These are phyloP conservation scores for Drepana arcuata DNA, from an alignment of 1,140 invertebrate species.

Conservation along the genomic window DNA sequence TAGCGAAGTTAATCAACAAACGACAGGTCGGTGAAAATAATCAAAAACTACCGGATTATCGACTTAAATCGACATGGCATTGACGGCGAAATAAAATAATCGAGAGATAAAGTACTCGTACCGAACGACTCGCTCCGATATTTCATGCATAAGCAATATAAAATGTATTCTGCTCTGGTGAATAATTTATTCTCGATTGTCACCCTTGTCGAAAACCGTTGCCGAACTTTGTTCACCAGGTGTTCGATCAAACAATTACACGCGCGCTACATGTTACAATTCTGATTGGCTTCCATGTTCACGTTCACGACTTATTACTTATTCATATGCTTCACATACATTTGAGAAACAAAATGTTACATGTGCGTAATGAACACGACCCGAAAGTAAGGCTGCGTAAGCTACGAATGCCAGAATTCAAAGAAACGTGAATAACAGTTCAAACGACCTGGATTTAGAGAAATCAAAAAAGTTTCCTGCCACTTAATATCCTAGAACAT, in stretches of 20 bases:
- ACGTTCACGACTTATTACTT: too few relatives aligned
- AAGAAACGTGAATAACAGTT: too few relatives aligned
- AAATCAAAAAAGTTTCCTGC: too few relatives aligned
- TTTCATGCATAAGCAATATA: slow-evolving; percentile 39
- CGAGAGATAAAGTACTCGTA: slow-evolving; percentile 26
- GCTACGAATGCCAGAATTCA: too few relatives aligned
- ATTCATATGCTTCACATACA: too few relatives aligned
- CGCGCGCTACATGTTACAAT: slow-evolving; percentile 6
- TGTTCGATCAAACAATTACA: slow-evolving; percentile 30
- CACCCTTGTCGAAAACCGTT: slow-evolving; percentile 17
- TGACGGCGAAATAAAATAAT: slow-evolving; percentile 28
- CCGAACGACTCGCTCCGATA: slow-evolving; percentile 19
- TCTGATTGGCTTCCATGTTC: slow-evolving; percentile 6
- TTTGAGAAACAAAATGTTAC: too few relatives aligned
- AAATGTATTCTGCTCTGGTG: slow-evolving; percentile 34
- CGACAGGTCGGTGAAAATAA: slow-evolving; percentile 12
- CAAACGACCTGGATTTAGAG: too few relatives aligned
- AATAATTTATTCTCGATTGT: slow-evolving; percentile 53
- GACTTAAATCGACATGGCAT: slow-evolving; percentile 29
- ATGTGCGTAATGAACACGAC: too few relatives aligned
- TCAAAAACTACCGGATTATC: slow-evolving; percentile 19
- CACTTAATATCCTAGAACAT: too few relatives aligned
- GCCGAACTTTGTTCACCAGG: slow-evolving; percentile 25
- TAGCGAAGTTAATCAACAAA: slow-evolving; percentile 17
- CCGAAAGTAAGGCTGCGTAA: too few relatives aligned